phyloP scores from a whole-genome alignment of 2,113 vertebrate species.

The Atrichornis clamosus region DNA sequence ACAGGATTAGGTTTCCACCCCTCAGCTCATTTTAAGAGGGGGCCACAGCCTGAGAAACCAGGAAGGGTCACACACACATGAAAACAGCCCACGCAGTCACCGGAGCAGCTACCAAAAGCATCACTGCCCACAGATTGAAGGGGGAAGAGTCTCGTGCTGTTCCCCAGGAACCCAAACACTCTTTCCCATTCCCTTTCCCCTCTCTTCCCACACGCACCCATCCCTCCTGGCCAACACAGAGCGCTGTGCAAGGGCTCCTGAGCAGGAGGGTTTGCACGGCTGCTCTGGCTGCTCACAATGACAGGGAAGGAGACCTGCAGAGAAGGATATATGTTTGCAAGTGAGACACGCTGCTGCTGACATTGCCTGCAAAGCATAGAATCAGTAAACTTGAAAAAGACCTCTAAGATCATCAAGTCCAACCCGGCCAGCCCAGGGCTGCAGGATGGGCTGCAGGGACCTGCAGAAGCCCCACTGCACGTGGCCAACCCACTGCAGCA shows the following conservation, averaged over 20 bases:
- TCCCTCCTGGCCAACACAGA: rapidly evolving
- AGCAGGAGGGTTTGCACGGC: rapidly evolving
- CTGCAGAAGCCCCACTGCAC: rapidly evolving
- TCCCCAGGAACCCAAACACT: neutral
- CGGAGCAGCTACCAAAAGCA: neutral
- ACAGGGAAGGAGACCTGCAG: neutral
- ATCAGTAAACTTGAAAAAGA: neutral
- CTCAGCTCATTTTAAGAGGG: neutral
- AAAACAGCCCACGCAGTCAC: neutral
- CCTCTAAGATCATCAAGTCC: neutral
- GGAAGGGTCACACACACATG: neutral
- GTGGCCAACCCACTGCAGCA: rapidly evolving
- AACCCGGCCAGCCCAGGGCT: neutral
- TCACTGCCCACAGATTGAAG: neutral
- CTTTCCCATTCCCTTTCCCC: neutral
- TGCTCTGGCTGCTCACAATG: rapidly evolving
- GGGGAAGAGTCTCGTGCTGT: neutral
- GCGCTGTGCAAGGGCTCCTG: neutral
- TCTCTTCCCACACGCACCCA: rapidly evolving
- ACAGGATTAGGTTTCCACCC: neutral
- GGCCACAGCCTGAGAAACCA: slow-evolving; percentile 11
- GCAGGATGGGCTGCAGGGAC: neutral
- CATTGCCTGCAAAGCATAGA: neutral
- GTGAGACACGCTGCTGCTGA: rapidly evolving
- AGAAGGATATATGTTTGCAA: neutral